These are phyloP conservation scores for Xiphias gladius DNA, from an alignment of 2,113 vertebrate genomes.

Conservation along the genomic window DNA sequence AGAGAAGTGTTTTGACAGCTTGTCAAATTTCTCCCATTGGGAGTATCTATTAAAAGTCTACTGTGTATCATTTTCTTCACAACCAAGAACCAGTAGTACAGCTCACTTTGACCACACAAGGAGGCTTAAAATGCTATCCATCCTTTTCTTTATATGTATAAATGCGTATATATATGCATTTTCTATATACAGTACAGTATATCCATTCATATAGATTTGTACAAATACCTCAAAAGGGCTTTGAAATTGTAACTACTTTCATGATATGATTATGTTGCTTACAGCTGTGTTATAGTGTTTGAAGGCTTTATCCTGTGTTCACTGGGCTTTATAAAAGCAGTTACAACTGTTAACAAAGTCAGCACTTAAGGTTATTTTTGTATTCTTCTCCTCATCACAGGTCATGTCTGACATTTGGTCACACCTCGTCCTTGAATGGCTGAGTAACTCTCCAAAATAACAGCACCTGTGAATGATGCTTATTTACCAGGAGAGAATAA, in stretches of 20 bases:
- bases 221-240: neutral
- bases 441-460: slow-evolving; percentile 17
- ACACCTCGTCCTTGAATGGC: neutral
- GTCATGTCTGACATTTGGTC: slow-evolving; percentile 22
- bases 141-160: neutral
- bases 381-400: neutral
- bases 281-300: neutral
- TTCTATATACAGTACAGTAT: neutral
- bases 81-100: slow-evolving; percentile 23
- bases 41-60: slow-evolving; percentile 70
- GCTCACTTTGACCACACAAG: slow-evolving; percentile 28
- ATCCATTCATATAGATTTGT: no score
- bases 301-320: neutral
- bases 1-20: slow-evolving; percentile 68
- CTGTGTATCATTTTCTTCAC: slow-evolving; percentile 57
- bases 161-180: neutral
- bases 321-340: neutral
- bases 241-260: neutral
- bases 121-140: neutral
- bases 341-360: neutral
- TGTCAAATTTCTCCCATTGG: slow-evolving; percentile 65
- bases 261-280: neutral
- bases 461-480: neutral
- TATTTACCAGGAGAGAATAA: neutral
- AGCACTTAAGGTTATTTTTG: neutral